Evolutionary conservation across 2,888 invertebrate genomes (phyloP).

Genomic region (Herminia tarsipennalis): DNA sequence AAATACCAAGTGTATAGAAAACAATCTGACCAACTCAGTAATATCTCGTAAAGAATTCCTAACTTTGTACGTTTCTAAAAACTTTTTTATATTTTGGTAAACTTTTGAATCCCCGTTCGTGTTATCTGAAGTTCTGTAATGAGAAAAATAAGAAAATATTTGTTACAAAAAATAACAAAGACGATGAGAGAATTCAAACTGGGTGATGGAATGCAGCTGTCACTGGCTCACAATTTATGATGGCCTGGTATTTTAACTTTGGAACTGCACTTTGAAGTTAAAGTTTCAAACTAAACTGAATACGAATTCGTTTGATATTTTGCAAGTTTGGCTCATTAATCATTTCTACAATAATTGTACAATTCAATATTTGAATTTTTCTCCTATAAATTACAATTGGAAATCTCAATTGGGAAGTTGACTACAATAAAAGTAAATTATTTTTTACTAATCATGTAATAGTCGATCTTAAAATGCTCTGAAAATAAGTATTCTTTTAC

Average conservation of each 20-base stretch:
- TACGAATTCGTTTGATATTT: too few species aligned
- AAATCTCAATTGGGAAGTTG: too few species aligned
- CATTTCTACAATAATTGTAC: too few species aligned
- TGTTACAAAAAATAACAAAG: slow-evolving; percentile 43
- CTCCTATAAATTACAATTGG: too few species aligned
- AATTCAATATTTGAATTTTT: too few species aligned
- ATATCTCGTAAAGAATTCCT: slow-evolving; percentile 5
- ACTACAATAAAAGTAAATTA: too few species aligned
- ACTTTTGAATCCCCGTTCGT: slow-evolving; percentile 28
- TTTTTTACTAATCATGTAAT: too few species aligned
- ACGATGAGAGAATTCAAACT: slow-evolving; percentile 34
- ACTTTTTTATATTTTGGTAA: slow-evolving; percentile 22
- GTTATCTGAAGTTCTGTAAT: slow-evolving; percentile 29
- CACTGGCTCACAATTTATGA: slow-evolving; percentile 27
- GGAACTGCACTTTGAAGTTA: slow-evolving; percentile 40
- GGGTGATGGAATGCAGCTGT: slow-evolving; percentile 34
- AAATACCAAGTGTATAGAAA: too few species aligned
- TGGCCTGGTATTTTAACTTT: slow-evolving; percentile 20
- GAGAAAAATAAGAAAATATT: slow-evolving; percentile 35
- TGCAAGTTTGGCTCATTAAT: too few species aligned
- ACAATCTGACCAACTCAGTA: slow-evolving; percentile 8
- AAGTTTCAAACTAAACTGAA: neutral
- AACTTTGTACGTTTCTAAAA: slow-evolving; percentile 12
- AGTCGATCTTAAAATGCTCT: too few species aligned
- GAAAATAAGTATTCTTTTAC: too few species aligned